Evolutionary conservation across 2,888 invertebrate species (phyloP), one percentile per base, ranked within the genome.

Genomic region (Adineta ricciae): DNA sequence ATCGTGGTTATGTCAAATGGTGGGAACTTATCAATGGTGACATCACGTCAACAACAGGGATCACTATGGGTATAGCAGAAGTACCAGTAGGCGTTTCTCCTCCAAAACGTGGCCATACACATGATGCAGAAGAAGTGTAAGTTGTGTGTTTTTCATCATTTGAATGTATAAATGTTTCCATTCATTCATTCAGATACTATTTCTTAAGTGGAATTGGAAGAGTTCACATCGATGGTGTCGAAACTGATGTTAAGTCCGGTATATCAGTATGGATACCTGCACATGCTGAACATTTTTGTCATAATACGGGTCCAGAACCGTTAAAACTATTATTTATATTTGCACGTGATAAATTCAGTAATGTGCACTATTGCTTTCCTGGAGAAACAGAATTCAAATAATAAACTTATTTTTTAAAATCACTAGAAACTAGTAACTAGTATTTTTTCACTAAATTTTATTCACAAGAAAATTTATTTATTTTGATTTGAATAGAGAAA

Each of bases 1-100:
- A 32, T 14, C 64, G 64, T 32, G 32, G 64, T 32, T 16, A 64
- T 24, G 64, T 64, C 3, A 64, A 64, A n/a, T 64, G 64, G 64
- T 64, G 64, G 64, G 64, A 64, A 32, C 64, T 64, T 64, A 64
- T 64, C 64, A 64, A 64, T 32, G 64, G 64, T 9, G 64, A 64
- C 16, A 64, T 64, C 16, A 64, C 64, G 3, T n/a, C 64, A 64
- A 64, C 64, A 64, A 64, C 64, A 64, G 64, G 64, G 0, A 64
- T 64, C 5, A 64, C 16, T 8, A 27, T 64, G 64, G 64, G 64
- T 64, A n/a, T 64, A 16, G 64, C 64, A 64, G 64, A 64, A 8
- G 64, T 64, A 5, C 64, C 64, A 16, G 64, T 64, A 32, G 64
- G 64, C 27, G 21, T 27, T 32, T 16, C 32, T 27, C 2, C 64